Conservation (phyloP, 2,888 invertebrate species). For the Matsumyia berberina region DNA sequence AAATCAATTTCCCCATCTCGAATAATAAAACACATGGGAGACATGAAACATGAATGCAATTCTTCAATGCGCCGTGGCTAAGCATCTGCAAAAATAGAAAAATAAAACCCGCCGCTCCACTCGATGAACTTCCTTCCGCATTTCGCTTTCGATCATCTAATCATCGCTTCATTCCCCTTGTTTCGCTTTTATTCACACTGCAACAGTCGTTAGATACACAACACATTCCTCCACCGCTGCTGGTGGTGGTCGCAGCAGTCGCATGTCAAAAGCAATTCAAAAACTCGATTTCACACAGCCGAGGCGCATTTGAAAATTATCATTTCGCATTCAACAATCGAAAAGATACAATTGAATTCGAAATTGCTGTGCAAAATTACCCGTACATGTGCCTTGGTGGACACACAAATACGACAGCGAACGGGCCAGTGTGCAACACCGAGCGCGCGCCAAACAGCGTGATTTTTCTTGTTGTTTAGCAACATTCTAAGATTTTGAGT, state of each 20-base stretch:
- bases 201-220: slow-evolving; percentile 8
- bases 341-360: slow-evolving; percentile 24
- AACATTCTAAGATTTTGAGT: slow-evolving; percentile 76
- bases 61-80: slow-evolving; percentile 65
- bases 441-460: slow-evolving; percentile 15
- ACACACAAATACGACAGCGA: neutral
- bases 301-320: slow-evolving; percentile 12
- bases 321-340: slow-evolving; percentile 11
- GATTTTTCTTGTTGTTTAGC: slow-evolving; percentile 62
- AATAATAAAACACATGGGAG: slow-evolving; percentile 29
- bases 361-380: neutral
- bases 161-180: slow-evolving; percentile 59
- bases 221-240: slow-evolving; percentile 13
- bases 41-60: slow-evolving; percentile 66
- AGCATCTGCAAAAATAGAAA: slow-evolving; percentile 49
- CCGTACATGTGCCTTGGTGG: slow-evolving; percentile 11
- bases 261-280: slow-evolving; percentile 13
- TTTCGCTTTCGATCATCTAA: slow-evolving; percentile 76
- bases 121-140: slow-evolving; percentile 75
- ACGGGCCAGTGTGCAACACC: slow-evolving; percentile 47
- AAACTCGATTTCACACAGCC: slow-evolving; percentile 40
- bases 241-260: slow-evolving; percentile 4
- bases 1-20: slow-evolving; percentile 60
- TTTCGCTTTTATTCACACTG: slow-evolving; percentile 29
- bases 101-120: slow-evolving; percentile 62